These are phyloP conservation scores for Orthosia gracilis DNA, from an alignment of 2,888 invertebrate species.

Conservation along the genomic window DNA sequence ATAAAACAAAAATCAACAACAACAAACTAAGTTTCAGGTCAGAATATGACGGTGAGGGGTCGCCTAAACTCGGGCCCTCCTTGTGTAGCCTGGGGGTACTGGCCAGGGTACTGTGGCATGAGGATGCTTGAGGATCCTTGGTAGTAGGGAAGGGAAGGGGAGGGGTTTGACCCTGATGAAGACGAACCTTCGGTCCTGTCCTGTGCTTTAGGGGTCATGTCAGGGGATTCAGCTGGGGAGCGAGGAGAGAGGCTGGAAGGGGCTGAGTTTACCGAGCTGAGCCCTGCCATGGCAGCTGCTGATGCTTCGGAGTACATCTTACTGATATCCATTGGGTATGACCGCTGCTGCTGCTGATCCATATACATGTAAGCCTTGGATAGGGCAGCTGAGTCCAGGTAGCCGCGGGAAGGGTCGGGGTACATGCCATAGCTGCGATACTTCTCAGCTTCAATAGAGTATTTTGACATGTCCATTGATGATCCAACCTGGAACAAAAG, in stretches of 20 bases:
- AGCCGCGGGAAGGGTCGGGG: constrained; percentile 93
- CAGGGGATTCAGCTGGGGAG: constrained; percentile 90
- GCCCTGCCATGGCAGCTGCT: constrained; percentile 91
- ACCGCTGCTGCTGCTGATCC: constrained; percentile 91
- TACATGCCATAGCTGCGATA: constrained; percentile 95
- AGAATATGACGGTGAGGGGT: constrained; percentile 95
- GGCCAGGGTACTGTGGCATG: constrained; percentile 93
- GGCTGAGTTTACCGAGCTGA: constrained; percentile 86
- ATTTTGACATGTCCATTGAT: constrained; percentile 95
- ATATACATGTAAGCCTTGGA: constrained; percentile 95
- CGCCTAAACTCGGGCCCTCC: constrained; percentile 93
- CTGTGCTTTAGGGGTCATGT: constrained; percentile 88
- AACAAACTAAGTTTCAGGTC: constrained; percentile 92
- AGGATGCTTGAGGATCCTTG: constrained; percentile 91
- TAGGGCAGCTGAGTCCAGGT: constrained; percentile 93
- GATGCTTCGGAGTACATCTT: constrained; percentile 93
- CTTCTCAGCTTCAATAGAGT: constrained; percentile 95
- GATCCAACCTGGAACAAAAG: constrained; percentile 92
- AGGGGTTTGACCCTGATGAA: constrained; percentile 92
- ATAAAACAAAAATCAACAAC: constrained; percentile 67
- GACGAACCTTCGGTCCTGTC: constrained; percentile 91
- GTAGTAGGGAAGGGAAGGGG: constrained; percentile 91
- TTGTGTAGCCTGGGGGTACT: constrained; percentile 90
- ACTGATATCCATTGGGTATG: constrained; percentile 92
- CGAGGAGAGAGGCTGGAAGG: constrained; percentile 87